Evolutionary conservation across 2,797 vertebrate species (phyloP).

Genomic region (Tokudaia muenninki): DNA sequence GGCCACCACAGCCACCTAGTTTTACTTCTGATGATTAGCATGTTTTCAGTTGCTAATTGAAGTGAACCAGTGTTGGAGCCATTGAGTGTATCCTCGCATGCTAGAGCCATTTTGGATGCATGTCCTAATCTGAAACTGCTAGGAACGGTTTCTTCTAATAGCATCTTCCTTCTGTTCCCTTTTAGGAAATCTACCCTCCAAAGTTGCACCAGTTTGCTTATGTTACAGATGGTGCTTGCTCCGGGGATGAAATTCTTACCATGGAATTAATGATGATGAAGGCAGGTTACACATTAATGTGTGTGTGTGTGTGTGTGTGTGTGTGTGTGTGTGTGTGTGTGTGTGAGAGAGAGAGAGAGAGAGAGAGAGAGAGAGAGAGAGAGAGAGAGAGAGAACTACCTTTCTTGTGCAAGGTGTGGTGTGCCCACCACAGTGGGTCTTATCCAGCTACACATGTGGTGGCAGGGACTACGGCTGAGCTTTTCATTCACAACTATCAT

Average conservation of each 20-base stretch:
- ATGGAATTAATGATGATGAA: conserved; percentile 99
- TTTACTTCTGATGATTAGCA: neutral
- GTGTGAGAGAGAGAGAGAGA: too few species aligned
- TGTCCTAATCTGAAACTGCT: too few species aligned
- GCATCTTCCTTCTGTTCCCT: neutral
- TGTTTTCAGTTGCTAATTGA: neutral
- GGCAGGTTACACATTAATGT: conserved; percentile 86
- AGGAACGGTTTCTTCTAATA: neutral
- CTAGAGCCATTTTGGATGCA: neutral
- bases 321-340: neutral
- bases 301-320: neutral
- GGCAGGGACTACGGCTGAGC: neutral
- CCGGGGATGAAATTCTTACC: conserved; percentile 95
- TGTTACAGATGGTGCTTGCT: conserved; percentile 97
- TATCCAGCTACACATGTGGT: neutral
- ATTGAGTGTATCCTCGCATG: neutral
- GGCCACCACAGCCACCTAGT: neutral
- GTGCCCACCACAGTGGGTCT: neutral
- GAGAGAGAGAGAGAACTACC: neutral
- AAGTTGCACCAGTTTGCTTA: conserved; percentile 98
- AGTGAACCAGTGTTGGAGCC: too few species aligned
- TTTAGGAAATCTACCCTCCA: conserved; percentile 98
- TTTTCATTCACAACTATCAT: neutral
- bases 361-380: too few species aligned
- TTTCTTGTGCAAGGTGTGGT: neutral